phyloP scores from a whole-genome alignment of 2,888 invertebrate genomes.

The Branchipolynoe longqiensis region DNA sequence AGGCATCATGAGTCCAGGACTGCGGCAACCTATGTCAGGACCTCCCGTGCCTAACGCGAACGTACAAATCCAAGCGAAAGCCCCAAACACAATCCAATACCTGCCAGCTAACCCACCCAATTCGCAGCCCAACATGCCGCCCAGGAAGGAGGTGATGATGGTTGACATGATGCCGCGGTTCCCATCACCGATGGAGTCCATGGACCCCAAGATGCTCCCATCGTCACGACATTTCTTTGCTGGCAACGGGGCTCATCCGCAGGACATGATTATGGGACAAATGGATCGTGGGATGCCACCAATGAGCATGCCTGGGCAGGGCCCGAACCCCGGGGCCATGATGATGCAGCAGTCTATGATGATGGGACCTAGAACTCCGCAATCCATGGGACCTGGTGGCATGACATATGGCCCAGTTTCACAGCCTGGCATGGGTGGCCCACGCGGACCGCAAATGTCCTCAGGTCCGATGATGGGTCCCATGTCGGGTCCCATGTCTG shows the following conservation, averaged over 20 bases:
- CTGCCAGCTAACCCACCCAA: slow-evolving; percentile 95
- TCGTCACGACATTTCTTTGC: slow-evolving; percentile 17
- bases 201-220: slow-evolving; percentile 36
- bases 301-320: slow-evolving; percentile 57
- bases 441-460: slow-evolving; percentile 57
- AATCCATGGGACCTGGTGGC: slow-evolving; percentile 45
- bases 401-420: slow-evolving; percentile 6
- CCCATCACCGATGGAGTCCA: slow-evolving; percentile 60
- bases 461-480: slow-evolving; percentile 47
- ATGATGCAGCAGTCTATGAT: slow-evolving; percentile 67
- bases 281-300: slow-evolving; percentile 46
- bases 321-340: slow-evolving; percentile 70
- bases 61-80: slow-evolving; percentile 94
- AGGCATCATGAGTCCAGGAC: slow-evolving; percentile 68
- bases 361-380: slow-evolving; percentile 55
- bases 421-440: slow-evolving; percentile 55
- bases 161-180: slow-evolving; percentile 59
- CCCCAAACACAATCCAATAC: slow-evolving; percentile 98
- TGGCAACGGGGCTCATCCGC: slow-evolving; percentile 30
- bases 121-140: slow-evolving; percentile 71
- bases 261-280: slow-evolving; percentile 55
- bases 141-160: slow-evolving; percentile 26
- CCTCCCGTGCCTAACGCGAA: slow-evolving; percentile 87
- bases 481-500: slow-evolving; percentile 2
- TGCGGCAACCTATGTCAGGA: slow-evolving; percentile 22